Conservation (phyloP, 2,797 vertebrate species). For the Typhlichthys subterraneus region DNA sequence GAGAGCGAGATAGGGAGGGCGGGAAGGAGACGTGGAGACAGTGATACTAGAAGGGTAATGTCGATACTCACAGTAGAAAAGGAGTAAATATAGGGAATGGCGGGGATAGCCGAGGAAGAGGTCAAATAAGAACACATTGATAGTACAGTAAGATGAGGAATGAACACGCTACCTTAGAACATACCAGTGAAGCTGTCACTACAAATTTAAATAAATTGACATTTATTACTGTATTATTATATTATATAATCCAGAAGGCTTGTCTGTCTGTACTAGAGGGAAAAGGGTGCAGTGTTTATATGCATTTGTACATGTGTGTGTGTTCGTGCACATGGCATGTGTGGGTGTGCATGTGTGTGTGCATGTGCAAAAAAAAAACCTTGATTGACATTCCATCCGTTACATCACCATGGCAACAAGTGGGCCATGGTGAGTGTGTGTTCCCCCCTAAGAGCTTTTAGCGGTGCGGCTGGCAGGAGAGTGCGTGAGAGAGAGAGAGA, state of each 20-base stretch:
- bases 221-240: too few species aligned
- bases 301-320: conserved; percentile 47
- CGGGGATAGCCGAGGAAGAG: not conserved
- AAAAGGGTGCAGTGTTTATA: conserved; percentile 32
- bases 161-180: too few species aligned
- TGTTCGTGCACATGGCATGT: too few species aligned
- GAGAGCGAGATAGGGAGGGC: conserved; percentile 8
- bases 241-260: conserved; percentile 24
- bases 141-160: too few species aligned
- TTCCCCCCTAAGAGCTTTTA: conserved; percentile 56
- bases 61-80: too few species aligned
- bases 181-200: too few species aligned
- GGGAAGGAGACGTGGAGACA: conserved; percentile 29
- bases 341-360: conserved; percentile 22
- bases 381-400: conserved; percentile 67
- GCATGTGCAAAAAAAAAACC: conserved; percentile 58
- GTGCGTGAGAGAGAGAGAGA: too few species aligned
- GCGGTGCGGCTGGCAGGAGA: conserved; percentile 35
- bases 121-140: too few species aligned
- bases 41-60: not conserved
- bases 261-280: too few species aligned
- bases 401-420: conserved; percentile 67
- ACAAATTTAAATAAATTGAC: too few species aligned
- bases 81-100: not conserved
- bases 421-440: conserved; percentile 40